Conservation (phyloP, 1,140 invertebrate genomes). For the Meloidogyne hapla region DNA sequence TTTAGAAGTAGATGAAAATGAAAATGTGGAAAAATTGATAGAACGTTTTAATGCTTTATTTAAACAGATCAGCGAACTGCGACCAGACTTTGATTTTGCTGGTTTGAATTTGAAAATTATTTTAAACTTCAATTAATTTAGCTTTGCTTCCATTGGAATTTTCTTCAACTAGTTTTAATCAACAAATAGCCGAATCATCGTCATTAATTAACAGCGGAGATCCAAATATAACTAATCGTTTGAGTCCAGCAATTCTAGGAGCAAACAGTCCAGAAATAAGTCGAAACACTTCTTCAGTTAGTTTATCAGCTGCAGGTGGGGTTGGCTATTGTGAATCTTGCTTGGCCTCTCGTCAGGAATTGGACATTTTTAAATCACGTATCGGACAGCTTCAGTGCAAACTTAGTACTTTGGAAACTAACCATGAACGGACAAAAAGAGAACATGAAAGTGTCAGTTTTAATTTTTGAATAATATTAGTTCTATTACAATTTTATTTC, state of each 20-base stretch:
- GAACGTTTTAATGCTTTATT: background rate
- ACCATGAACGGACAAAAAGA: slow-evolving; percentile 40
- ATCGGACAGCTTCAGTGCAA: slow-evolving; percentile 47
- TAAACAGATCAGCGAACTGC: background rate
- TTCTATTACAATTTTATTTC: slow-evolving; percentile 18
- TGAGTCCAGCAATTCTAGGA: slow-evolving; percentile 7
- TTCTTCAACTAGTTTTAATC: background rate
- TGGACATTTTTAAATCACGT: slow-evolving; percentile 44
- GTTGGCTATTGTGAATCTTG: slow-evolving; percentile 30
- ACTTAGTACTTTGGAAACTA: slow-evolving; percentile 38
- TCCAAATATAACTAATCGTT: background rate
- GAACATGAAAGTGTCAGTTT: slow-evolving; percentile 39
- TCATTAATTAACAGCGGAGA: background rate
- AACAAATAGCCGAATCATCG: background rate
- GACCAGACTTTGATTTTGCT: background rate
- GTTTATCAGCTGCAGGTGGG: slow-evolving; percentile 4
- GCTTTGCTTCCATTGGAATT: background rate
- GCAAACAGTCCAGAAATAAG: slow-evolving; percentile 9
- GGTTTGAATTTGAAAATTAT: background rate
- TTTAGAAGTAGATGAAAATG: background rate
- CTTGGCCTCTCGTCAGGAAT: slow-evolving; percentile 32
- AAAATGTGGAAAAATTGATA: background rate
- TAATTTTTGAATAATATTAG: background rate
- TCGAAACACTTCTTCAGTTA: background rate
- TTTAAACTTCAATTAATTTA: background rate